Evolutionary conservation across 23 tunicate genomes (phyloP).

Genomic region (Diplosoma virens): DNA sequence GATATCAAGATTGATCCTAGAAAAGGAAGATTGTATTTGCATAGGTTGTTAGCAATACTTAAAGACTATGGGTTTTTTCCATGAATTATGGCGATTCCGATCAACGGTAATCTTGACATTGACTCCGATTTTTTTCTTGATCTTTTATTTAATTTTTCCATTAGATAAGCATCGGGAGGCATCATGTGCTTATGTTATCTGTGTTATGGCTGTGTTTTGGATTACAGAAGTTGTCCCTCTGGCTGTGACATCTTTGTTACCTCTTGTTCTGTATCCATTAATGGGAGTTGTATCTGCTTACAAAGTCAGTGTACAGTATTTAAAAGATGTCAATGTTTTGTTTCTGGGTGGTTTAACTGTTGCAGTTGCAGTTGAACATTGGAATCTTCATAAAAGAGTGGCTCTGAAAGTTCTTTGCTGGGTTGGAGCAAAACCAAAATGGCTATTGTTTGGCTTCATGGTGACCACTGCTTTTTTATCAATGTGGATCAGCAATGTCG

Average conservation of each 20-base stretch:
- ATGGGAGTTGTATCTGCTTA: conserved; percentile 65
- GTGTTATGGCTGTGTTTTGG: conserved; percentile 96
- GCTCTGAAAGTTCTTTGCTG: conserved; percentile 75
- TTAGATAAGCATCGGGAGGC: conserved; percentile 42
- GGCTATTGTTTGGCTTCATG: conserved; percentile 97
- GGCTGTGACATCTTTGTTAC: conserved; percentile 89
- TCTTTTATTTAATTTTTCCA: conserved; percentile 46
- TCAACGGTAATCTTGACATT: conserved; percentile 41
- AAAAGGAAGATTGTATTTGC: no score
- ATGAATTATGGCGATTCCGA: background rate
- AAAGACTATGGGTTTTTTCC: background rate
- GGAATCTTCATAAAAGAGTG: conserved; percentile 92
- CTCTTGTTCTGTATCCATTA: conserved; percentile 79
- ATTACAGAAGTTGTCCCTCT: conserved; percentile 91
- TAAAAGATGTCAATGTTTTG: conserved; percentile 79
- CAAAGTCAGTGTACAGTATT: conserved; percentile 61
- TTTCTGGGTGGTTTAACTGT: conserved; percentile 92
- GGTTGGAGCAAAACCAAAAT: conserved; percentile 91
- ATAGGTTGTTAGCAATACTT: no score
- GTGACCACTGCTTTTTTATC: conserved; percentile 90
- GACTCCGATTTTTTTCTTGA: conserved; percentile 52
- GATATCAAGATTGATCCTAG: no score
- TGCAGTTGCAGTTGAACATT: conserved; percentile 89
- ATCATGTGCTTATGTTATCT: conserved; percentile 83
- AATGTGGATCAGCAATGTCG: conserved; percentile 99